Conservation (phyloP, 1,140 invertebrate genomes). For the Lordiphosa stackelbergi region DNA sequence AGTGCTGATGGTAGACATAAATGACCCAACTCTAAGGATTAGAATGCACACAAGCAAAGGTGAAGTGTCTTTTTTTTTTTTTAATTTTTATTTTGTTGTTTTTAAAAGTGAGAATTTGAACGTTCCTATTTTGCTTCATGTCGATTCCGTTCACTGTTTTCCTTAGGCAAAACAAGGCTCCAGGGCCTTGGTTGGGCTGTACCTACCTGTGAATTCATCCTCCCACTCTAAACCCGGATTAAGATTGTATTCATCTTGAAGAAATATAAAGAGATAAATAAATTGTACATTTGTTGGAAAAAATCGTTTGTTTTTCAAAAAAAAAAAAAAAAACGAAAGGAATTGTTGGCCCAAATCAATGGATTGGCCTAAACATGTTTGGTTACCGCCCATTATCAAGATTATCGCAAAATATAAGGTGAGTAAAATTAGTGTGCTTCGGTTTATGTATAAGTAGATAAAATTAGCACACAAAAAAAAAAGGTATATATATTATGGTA, state of each 20-base stretch:
- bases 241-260: constrained; percentile 98
- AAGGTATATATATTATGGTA: constrained; percentile 10
- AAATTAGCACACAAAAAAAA: constrained; percentile 40
- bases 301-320: constrained; percentile 10
- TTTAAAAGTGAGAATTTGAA: constrained; percentile 58
- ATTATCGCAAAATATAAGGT: constrained; percentile 10
- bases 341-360: constrained; percentile 3
- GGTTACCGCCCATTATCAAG: constrained; percentile 40
- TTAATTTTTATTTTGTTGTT: constrained; percentile 8
- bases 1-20: no score
- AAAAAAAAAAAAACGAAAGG: constrained; percentile 19
- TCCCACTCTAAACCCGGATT: constrained; percentile 99
- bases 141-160: constrained; percentile 74
- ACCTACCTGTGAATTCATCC: constrained; percentile 99
- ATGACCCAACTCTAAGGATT: no score
- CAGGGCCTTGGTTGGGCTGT: constrained; percentile 75
- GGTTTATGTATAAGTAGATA: constrained; percentile 5
- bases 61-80: not conserved
- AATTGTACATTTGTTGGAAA: constrained; percentile 59
- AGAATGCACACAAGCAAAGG: no score
- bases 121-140: constrained; percentile 78
- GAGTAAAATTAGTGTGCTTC: no score
- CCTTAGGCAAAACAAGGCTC: constrained; percentile 52
- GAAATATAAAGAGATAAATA: constrained; percentile 83
- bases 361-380: constrained; percentile 7